Percentiles rank a stretch among this genome's conserved stretches.
These are phyloP conservation scores for Mastomys natalensis DNA, from an alignment of 2,113 vertebrate genomes.

Conservation along the genomic window DNA sequence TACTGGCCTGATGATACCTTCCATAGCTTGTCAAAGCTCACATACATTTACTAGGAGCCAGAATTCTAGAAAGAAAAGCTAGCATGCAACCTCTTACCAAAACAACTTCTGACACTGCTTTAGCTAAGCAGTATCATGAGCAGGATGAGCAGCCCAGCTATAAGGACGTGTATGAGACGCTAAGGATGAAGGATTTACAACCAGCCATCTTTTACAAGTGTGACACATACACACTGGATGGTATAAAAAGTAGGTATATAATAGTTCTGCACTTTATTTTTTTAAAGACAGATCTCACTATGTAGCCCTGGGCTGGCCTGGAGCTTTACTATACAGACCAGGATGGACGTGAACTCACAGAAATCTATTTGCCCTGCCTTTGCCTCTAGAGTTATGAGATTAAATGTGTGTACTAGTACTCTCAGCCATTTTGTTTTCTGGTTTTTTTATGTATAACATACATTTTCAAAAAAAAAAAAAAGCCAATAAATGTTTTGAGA, in stretches of 20 bases:
- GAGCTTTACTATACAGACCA: not conserved
- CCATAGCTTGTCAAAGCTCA: not conserved
- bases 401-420: not conserved
- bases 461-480: constrained; percentile 19
- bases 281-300: not conserved
- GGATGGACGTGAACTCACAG: not conserved
- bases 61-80: not conserved
- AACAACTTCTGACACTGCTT: constrained; percentile 19
- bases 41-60: not conserved
- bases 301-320: not conserved
- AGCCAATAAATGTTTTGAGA: not conserved
- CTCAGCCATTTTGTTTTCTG: not conserved
- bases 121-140: not conserved
- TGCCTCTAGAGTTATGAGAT: not conserved
- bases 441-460: constrained; percentile 30
- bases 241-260: constrained; percentile 13
- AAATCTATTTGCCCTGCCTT: not conserved
- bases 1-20: not conserved
- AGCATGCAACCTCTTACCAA: constrained; percentile 1
- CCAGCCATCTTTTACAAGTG: not conserved
- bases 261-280: not conserved
- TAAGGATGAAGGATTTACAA: constrained; percentile 12
- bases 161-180: not conserved
- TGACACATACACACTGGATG: not conserved
- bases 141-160: not conserved